These are phyloP conservation scores for Busseola fusca DNA, from an alignment of 2,888 invertebrate genomes.

Conservation along the genomic window DNA sequence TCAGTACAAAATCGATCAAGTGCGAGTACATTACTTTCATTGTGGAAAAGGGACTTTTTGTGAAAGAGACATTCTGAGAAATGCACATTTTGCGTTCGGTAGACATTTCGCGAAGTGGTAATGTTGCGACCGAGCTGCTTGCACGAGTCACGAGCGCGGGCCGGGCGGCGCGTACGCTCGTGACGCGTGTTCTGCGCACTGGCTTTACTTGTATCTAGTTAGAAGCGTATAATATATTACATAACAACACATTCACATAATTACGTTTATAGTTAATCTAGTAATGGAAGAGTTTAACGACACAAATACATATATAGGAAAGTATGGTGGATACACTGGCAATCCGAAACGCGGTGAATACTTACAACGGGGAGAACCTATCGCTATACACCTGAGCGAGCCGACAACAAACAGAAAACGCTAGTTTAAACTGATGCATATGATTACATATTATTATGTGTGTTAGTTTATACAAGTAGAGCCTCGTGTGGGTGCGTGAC, in stretches of 20 bases:
- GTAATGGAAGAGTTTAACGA: conserved; percentile 28
- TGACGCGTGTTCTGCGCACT: conserved; percentile 1
- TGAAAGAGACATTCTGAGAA: neutral
- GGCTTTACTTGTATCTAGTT: conserved; percentile 26
- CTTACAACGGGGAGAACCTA: conserved; percentile 81
- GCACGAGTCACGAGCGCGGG: neutral
- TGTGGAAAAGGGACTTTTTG: neutral
- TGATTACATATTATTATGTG: conserved; percentile 9
- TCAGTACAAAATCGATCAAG: neutral
- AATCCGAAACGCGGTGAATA: conserved; percentile 73
- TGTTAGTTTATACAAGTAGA: neutral
- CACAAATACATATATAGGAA: conserved; percentile 36
- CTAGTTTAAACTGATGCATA: conserved; percentile 73
- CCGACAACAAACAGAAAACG: conserved; percentile 82
- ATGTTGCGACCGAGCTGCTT: neutral
- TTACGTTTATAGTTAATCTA: conserved; percentile 21
- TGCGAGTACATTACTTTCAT: neutral
- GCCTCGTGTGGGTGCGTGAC: neutral
- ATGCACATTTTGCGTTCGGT: neutral
- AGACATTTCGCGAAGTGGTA: neutral
- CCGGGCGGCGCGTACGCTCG: neutral
- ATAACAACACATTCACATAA: conserved; percentile 36
- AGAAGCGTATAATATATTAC: conserved; percentile 23
- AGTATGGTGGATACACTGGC: conserved; percentile 50
- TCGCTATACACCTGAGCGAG: conserved; percentile 84